Percentiles rank a stretch among this genome's conserved stretches.
Conservation (phyloP, 2,113 vertebrate species). For the Trichechus manatus region DNA sequence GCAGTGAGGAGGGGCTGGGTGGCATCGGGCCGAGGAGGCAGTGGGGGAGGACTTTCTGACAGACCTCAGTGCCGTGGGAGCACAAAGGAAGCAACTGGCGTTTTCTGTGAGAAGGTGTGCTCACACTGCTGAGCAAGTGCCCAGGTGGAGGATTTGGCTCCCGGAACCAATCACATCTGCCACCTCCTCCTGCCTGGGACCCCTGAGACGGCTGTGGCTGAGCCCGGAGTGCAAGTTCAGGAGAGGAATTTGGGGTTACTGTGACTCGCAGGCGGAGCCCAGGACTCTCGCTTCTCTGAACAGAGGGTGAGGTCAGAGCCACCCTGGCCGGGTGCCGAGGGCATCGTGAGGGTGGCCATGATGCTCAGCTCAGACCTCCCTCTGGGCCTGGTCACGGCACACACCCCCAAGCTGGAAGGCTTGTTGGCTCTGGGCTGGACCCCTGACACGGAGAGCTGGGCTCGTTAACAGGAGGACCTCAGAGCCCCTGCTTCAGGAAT, state of each 20-base stretch:
- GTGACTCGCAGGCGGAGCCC: neutral
- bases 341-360: too few species aligned
- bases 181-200: neutral
- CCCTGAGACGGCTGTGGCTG: neutral
- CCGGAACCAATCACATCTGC: neutral
- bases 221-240: neutral
- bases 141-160: neutral
- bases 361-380: too few species aligned
- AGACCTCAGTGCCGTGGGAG: too few species aligned
- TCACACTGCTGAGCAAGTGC: neutral
- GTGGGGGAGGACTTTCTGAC: neutral
- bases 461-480: neutral
- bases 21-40: too few species aligned
- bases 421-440: neutral
- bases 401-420: too few species aligned
- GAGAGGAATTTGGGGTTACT: neutral
- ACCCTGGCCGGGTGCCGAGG: too few species aligned
- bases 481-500: neutral
- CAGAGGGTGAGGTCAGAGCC: neutral
- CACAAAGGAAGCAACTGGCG: neutral
- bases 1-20: too few species aligned
- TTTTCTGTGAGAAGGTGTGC: neutral
- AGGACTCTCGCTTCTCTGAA: neutral
- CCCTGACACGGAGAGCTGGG: neutral
- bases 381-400: too few species aligned